These are phyloP conservation scores for Meandrina meandrites DNA, from an alignment of 92 coral and sea anemone genomes.

Conservation along the genomic window DNA sequence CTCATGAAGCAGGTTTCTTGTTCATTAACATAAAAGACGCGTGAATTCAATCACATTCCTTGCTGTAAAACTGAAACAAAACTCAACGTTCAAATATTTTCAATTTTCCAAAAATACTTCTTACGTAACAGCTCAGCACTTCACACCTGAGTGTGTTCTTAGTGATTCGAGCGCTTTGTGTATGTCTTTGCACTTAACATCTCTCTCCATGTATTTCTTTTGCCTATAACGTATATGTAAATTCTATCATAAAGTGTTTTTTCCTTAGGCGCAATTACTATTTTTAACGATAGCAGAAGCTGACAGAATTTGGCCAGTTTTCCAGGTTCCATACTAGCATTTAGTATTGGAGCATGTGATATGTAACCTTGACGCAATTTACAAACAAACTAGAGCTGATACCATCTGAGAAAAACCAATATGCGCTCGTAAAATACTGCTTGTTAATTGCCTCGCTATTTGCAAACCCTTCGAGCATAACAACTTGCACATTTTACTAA, in stretches of 20 bases:
- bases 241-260: conserved; percentile 17
- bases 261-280: not conserved
- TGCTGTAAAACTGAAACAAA: not conserved
- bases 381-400: conserved; percentile 34
- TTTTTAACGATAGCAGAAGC: not conserved
- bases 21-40: conserved; percentile 2
- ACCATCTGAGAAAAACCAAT: conserved; percentile 25
- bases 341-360: not conserved
- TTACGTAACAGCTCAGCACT: conserved; percentile 8
- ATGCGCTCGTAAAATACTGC: conserved; percentile 10
- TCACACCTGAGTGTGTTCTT: not conserved
- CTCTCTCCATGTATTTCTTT: not conserved
- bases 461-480: conserved; percentile 11
- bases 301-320: not conserved
- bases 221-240: not conserved
- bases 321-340: not conserved
- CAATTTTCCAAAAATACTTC: conserved; percentile 23
- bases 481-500: not conserved
- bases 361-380: conserved; percentile 8
- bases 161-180: not conserved
- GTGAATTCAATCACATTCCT: not conserved
- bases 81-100: not conserved
- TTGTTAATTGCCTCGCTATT: not conserved
- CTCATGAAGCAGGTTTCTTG: conserved; percentile 1
- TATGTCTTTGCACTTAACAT: conserved; percentile 16